These are phyloP conservation scores for Liparis tanakae DNA, from an alignment of 2,797 vertebrate species.

Conservation along the genomic window DNA sequence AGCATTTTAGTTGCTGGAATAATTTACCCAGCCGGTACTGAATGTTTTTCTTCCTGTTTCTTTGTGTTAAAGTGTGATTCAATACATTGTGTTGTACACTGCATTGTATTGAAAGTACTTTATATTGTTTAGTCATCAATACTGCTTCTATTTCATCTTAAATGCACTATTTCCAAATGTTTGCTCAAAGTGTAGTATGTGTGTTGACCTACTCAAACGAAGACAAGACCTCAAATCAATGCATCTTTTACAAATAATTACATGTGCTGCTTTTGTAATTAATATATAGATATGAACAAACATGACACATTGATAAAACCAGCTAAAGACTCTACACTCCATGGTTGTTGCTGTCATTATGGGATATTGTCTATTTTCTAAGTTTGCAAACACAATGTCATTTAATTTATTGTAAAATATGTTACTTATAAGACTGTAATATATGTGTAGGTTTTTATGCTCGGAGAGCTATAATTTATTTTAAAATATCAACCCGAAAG, in stretches of 20 bases:
- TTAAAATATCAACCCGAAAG: slow-evolving; percentile 21
- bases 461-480: not conserved
- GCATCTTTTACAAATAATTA: not conserved
- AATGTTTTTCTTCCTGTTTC: slow-evolving; percentile 49
- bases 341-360: slow-evolving; percentile 12
- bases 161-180: slow-evolving; percentile 22
- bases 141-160: slow-evolving; percentile 44
- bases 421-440: not conserved
- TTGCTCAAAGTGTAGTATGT: not conserved
- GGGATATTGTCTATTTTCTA: not conserved
- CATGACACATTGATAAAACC: not conserved
- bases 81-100: slow-evolving; percentile 34
- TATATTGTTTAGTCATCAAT: slow-evolving; percentile 34
- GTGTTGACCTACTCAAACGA: slow-evolving; percentile 9
- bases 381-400: not conserved
- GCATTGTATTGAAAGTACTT: slow-evolving; percentile 39
- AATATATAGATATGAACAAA: not conserved
- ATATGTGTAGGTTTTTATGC: too few relatives aligned
- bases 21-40: slow-evolving; percentile 49
- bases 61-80: slow-evolving; percentile 45
- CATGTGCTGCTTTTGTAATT: not conserved
- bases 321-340: not conserved
- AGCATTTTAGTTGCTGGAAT: slow-evolving; percentile 55
- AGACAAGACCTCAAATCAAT: not conserved
- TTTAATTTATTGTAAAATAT: not conserved